Evolutionary conservation across 2,888 invertebrate species (phyloP).

Genomic region (Agonopterix arenella): DNA sequence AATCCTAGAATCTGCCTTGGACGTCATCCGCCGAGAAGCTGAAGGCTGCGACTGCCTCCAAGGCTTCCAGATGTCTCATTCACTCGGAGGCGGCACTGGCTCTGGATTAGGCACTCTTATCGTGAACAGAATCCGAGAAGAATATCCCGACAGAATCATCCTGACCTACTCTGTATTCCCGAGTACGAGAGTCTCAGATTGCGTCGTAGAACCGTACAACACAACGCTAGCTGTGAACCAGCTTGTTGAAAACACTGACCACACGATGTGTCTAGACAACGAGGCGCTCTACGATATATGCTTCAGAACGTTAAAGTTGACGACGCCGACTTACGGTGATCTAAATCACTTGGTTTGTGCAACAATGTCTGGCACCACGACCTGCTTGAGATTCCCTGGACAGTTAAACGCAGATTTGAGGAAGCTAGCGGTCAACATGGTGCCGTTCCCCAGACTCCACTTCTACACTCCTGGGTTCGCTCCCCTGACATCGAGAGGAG

Average conservation of each 20-base stretch:
- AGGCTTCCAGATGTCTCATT: constrained; percentile 91
- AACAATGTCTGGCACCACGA: constrained; percentile 92
- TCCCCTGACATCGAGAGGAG: constrained; percentile 86
- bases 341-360: constrained; percentile 89
- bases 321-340: constrained; percentile 87
- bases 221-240: constrained; percentile 91
- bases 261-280: constrained; percentile 84
- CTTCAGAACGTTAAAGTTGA: constrained; percentile 84
- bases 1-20: constrained; percentile 87
- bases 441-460: constrained; percentile 81
- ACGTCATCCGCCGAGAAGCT: constrained; percentile 88
- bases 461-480: constrained; percentile 79
- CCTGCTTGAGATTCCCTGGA: constrained; percentile 82
- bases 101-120: constrained; percentile 79
- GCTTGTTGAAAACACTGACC: constrained; percentile 85
- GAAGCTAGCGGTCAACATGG: constrained; percentile 67
- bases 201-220: constrained; percentile 84
- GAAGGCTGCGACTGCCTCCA: constrained; percentile 94
- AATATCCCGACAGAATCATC: constrained; percentile 92
- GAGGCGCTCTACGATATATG: constrained; percentile 85
- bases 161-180: constrained; percentile 89
- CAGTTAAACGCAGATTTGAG: constrained; percentile 66
- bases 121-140: constrained; percentile 90
- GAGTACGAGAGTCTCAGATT: constrained; percentile 86
- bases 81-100: constrained; percentile 75